Base-by-base conservation (phyloP, 2,888 invertebrate genomes). In the Druceiella hillmani region DNA sequence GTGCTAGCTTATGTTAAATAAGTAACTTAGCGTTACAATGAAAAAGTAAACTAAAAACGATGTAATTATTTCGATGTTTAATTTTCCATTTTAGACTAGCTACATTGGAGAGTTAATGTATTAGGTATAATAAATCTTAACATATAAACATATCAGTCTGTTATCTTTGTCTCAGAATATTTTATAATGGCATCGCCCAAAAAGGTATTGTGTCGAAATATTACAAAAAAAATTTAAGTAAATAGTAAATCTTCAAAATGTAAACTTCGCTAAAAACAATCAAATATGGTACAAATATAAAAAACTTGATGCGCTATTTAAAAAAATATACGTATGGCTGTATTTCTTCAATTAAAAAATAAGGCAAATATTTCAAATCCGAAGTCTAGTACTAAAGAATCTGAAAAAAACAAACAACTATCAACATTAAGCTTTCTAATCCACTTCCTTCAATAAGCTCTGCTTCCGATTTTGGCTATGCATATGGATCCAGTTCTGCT, bases 241-340 rank as follows among this genome's bases (percentile, higher is more conserved):
- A 39, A 40, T 22, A 32, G 13, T 17, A 40, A 40, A 29, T 20
- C 12, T 32, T 40, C 24, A 32, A 43, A 38, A 33, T 43, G 43
- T 30, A 43, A 33, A 32, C 11, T 43, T 34, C 42, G 41, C 32
- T 22, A 36, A 43, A 43, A 43, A 15, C 17, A 14, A 42, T 43
- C 26, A 33, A 37, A 43, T 38, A 29, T 17, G 20, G 40, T 47
- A 46, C 46, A 17, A 51, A 50, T 39, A 50, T 47, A 42, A 37
- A 42, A 6, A 50, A 50, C 32, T 36, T 46, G 26, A 17, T 50
- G 36, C 22, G 44, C 7, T 43, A 50, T 37, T 11, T 46, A 43
- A 44, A 43, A n/a, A 41, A 47, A 41, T 14, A 26, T 29, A 11
- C 34, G 29, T 29, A 22, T 12, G 13, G 10, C 4, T 30, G 30